Conservation (phyloP, 2,888 invertebrate genomes). For the Metellina segmentata region DNA sequence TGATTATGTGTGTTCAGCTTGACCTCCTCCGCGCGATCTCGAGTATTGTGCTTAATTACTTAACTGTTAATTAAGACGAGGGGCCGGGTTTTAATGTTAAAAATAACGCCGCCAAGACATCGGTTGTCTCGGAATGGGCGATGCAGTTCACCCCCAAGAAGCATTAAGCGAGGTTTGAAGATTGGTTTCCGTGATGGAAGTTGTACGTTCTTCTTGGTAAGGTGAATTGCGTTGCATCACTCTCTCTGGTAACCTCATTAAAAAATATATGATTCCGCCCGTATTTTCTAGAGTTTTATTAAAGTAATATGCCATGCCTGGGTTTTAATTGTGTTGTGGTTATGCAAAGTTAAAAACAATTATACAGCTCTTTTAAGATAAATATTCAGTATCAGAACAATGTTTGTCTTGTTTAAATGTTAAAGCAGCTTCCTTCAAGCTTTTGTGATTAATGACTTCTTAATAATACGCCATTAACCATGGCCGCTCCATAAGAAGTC, state of each 20-base stretch:
- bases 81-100: constrained; percentile 54
- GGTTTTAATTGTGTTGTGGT: too few relatives aligned
- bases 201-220: background rate
- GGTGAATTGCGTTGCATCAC: background rate
- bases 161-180: constrained; percentile 2
- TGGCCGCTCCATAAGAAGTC: too few relatives aligned
- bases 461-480: too few relatives aligned
- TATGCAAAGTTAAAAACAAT: too few relatives aligned
- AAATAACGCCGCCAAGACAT: constrained; percentile 41
- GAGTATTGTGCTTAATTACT: constrained; percentile 74
- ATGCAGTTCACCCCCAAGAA: constrained; percentile 10
- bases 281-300: too few relatives aligned
- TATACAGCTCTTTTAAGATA: too few relatives aligned
- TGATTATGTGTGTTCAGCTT: constrained; percentile 39
- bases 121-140: constrained; percentile 9
- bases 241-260: background rate
- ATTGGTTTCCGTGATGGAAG: background rate
- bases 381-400: too few relatives aligned
- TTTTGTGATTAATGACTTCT: too few relatives aligned
- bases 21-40: constrained; percentile 45
- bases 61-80: constrained; percentile 74
- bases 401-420: too few relatives aligned
- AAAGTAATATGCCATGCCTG: too few relatives aligned
- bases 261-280: background rate
- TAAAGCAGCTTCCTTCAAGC: too few relatives aligned